These are phyloP conservation scores for Bombyx mandarina DNA, from an alignment of 1,140 invertebrate species.

Conservation along the genomic window DNA sequence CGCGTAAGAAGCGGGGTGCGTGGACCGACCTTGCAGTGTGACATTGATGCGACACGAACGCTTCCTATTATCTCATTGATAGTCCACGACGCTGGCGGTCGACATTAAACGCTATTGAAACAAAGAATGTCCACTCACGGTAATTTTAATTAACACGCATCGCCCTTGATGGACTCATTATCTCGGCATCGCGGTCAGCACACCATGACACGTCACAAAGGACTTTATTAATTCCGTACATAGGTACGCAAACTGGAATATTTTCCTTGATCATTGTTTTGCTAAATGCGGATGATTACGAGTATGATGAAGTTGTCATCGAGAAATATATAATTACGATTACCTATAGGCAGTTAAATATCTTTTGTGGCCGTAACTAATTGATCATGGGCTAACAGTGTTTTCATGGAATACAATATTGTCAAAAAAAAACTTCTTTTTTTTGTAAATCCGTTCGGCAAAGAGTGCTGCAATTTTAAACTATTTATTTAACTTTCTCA, in stretches of 20 bases:
- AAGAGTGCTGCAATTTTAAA: no score
- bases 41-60: slow-evolving; percentile 53
- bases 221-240: slow-evolving; percentile 34
- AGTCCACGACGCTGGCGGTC: slow-evolving; percentile 49
- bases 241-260: slow-evolving; percentile 35
- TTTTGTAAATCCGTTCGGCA: no score
- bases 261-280: slow-evolving; percentile 49
- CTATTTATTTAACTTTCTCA: no score
- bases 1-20: slow-evolving; percentile 5
- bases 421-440: no score
- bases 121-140: slow-evolving; percentile 69
- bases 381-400: no score
- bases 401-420: no score
- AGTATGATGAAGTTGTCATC: slow-evolving; percentile 10
- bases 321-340: no score
- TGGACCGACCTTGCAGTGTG: slow-evolving; percentile 39
- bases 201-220: slow-evolving; percentile 51
- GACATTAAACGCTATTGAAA: slow-evolving; percentile 66
- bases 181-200: slow-evolving; percentile 50
- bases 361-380: no score
- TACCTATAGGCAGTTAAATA: no score
- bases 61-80: slow-evolving; percentile 65
- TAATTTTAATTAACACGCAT: slow-evolving; percentile 66
- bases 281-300: no score
- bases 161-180: slow-evolving; percentile 54